Conservation (phyloP, 2,797 vertebrate species). For the Sebastes elongatus region DNA sequence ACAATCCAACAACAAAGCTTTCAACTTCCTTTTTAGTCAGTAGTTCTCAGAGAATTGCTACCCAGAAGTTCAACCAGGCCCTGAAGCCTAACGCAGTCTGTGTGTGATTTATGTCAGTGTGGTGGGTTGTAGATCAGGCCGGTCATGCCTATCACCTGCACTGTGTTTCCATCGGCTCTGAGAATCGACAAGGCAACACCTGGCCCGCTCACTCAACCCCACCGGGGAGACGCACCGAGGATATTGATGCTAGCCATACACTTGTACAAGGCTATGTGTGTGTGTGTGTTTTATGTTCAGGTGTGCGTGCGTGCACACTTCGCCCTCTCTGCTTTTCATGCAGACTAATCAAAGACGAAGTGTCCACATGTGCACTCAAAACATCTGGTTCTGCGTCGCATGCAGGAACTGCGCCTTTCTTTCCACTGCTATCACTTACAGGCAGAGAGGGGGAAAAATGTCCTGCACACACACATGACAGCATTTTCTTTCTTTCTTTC, state of each 20-base stretch:
- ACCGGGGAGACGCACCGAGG: constrained; percentile 11
- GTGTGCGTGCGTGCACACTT: constrained; percentile 8
- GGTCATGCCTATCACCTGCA: constrained; percentile 73
- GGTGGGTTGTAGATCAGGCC: constrained; percentile 53
- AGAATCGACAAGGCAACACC: constrained; percentile 61
- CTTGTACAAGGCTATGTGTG: constrained; percentile 6
- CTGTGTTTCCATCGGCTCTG: constrained; percentile 49
- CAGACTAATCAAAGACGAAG: constrained; percentile 68
- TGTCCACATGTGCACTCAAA: constrained; percentile 69
- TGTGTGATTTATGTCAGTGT: constrained; percentile 61
- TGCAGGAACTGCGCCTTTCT: constrained; percentile 68
- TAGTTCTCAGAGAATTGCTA: constrained; percentile 15
- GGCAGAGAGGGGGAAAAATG: constrained; percentile 30
- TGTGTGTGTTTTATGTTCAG: neutral
- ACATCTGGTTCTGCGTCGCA: constrained; percentile 77
- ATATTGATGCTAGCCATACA: constrained; percentile 57
- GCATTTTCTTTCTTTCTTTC: neutral
- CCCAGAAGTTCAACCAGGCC: constrained; percentile 48
- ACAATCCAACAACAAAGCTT: neutral
- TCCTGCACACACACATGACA: neutral
- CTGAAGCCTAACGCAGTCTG: constrained; percentile 27
- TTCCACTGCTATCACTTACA: constrained; percentile 68
- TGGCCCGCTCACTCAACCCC: constrained; percentile 67
- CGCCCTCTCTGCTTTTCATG: constrained; percentile 60
- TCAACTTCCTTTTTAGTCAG: neutral